Evolutionary conservation across 2,888 invertebrate species (phyloP).

Genomic region (Neoaliturus tenellus): DNA sequence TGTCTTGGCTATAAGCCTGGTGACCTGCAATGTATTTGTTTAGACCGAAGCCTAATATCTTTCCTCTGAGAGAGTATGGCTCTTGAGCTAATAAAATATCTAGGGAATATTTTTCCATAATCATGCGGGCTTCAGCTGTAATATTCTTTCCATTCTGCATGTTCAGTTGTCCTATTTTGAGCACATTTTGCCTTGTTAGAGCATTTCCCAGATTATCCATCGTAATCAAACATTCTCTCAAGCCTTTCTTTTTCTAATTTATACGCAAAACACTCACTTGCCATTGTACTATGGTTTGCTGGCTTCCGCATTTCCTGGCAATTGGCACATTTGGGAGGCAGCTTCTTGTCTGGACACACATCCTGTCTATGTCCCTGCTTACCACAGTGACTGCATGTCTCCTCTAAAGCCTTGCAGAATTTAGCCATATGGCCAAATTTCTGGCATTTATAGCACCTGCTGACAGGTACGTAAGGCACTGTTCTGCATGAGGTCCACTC

Average conservation of each 20-base stretch:
- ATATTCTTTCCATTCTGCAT: background rate
- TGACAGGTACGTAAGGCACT: constrained; percentile 51
- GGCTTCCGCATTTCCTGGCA: too few species aligned
- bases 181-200: too few species aligned
- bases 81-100: background rate
- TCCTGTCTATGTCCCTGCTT: constrained; percentile 2
- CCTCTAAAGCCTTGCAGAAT: constrained; percentile 17
- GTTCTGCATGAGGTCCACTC: constrained; percentile 59
- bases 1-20: background rate
- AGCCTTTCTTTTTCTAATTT: too few species aligned
- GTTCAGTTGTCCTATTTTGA: background rate
- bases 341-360: background rate
- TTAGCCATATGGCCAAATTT: constrained; percentile 58
- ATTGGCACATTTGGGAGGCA: background rate
- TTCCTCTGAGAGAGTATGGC: background rate
- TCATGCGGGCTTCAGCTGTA: background rate
- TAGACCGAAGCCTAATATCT: background rate
- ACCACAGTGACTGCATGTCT: constrained; percentile 59
- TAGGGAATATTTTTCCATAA: background rate
- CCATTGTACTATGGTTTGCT: too few species aligned
- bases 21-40: background rate
- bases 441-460: constrained; percentile 63
- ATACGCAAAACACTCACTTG: too few species aligned
- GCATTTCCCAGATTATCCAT: too few species aligned
- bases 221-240: too few species aligned